Percentiles rank a stretch among this genome's conserved stretches.
phyloP scores from a whole-genome alignment of 2,797 vertebrate species.

The Morus bassanus region DNA sequence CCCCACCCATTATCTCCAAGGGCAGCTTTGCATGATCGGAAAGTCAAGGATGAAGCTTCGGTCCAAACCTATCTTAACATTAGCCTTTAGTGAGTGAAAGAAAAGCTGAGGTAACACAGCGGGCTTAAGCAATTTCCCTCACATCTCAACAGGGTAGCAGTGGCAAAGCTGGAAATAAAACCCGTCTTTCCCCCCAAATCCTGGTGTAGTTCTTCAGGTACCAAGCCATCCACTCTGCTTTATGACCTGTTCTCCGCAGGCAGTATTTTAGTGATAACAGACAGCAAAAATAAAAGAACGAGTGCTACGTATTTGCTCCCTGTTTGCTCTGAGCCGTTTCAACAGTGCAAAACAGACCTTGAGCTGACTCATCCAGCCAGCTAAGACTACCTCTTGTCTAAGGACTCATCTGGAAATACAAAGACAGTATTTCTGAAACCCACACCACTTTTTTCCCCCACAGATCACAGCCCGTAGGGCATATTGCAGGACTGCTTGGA shows the following conservation, averaged over 20 bases:
- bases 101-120: neutral
- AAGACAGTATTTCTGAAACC: slow-evolving; percentile 10
- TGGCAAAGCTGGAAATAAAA: neutral
- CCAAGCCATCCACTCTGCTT: neutral
- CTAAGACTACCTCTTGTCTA: neutral
- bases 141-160: neutral
- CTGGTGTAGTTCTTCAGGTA: neutral
- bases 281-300: neutral
- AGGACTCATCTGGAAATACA: neutral
- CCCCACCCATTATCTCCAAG: neutral
- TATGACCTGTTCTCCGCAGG: neutral
- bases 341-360: neutral
- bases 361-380: neutral
- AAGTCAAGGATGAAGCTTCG: neutral
- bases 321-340: neutral
- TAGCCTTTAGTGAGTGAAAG: neutral
- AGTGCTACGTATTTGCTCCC: neutral
- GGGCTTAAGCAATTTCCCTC: neutral
- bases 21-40: neutral
- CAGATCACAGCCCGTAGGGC: neutral
- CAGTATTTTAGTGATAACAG: neutral
- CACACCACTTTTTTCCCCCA: neutral
- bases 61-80: neutral
- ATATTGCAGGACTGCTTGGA: neutral
- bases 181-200: neutral